phyloP scores from a whole-genome alignment of 2,113 vertebrate species.

The Zosterops japonicus region DNA sequence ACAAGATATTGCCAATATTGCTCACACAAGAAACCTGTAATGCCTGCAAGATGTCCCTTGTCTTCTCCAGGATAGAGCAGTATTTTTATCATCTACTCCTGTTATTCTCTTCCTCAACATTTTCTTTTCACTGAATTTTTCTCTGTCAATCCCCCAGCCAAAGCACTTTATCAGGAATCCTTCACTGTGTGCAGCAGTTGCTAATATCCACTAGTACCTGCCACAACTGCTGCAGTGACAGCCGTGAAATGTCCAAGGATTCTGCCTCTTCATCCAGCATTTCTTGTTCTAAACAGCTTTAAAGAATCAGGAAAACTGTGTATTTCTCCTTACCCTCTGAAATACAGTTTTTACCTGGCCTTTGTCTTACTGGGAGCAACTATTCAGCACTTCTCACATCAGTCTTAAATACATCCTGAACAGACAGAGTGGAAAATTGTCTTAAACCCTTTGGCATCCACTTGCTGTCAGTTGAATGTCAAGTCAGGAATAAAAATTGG shows the following conservation, averaged over 20 bases:
- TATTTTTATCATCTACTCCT: background rate
- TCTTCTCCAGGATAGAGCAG: background rate
- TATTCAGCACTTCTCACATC: background rate
- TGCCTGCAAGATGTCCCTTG: background rate
- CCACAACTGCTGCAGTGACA: background rate
- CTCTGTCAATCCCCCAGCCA: background rate
- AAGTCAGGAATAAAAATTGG: constrained; percentile 59
- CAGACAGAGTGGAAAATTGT: constrained; percentile 56
- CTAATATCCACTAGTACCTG: background rate
- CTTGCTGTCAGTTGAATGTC: constrained; percentile 49
- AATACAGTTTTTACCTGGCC: background rate
- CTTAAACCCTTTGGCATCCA: constrained; percentile 61
- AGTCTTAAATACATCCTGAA: constrained; percentile 23
- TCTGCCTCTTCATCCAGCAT: background rate
- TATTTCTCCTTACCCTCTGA: background rate
- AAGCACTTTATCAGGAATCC: background rate
- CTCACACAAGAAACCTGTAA: background rate
- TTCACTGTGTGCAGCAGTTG: rapidly evolving
- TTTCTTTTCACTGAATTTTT: background rate
- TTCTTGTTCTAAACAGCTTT: background rate
- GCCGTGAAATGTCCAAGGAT: background rate
- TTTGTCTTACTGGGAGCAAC: background rate
- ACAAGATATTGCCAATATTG: background rate
- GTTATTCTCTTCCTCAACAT: background rate
- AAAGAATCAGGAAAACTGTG: background rate